Evolutionary conservation across 2,113 vertebrate genomes (phyloP), one percentile per base, ranked within the genome.

Genomic region (Meleagris gallopavo): DNA sequence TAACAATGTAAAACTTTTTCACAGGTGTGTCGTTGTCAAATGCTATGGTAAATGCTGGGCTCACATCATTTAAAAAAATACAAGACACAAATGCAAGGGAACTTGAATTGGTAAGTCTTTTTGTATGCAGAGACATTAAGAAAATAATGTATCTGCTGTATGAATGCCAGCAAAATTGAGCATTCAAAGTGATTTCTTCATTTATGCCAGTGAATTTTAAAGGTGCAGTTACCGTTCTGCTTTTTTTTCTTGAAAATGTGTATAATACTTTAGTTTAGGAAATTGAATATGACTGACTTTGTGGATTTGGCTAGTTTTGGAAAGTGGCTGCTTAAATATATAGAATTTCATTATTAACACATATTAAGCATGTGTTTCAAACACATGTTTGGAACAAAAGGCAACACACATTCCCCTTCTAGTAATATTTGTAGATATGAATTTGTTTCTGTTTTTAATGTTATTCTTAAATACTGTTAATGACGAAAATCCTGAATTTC

Each of bases 41-140:
- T 79, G 98, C 98, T 62, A 99, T 99, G 99, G 98, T 99, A 89
- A 99, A 99, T 94, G 98, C 99, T 94, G 99, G 99, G 52, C 98
- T 99, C 95, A 99, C 98, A 14, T 98, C 99, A 25, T 99, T 99
- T 97, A 98, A 97, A 97, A 99, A 99, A 98, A 99, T 99, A 97
- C 99, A 99, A 98, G 97, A 98, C 91, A 98, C 82, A 90, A 98
- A 99, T 83, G 90, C 99, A 94, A 98, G 99, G 80, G 98, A 99
- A 93, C 97, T 99, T 95, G 99, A 99, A 97, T 83, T 99, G 98
- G 99, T 99, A 98, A 96, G 52, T 55, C 82, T 40, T 85, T 79
- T 77, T 70, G 13, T 82, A 46, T 7, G 9, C 3, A n/a, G 45
- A 67, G 82, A 72, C 86, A 50, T 64, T 76, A 60, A 43, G 30